Evolutionary conservation across 1,140 invertebrate species (phyloP), one percentile per base, ranked within the genome.

Genomic region (Penaeus indicus): DNA sequence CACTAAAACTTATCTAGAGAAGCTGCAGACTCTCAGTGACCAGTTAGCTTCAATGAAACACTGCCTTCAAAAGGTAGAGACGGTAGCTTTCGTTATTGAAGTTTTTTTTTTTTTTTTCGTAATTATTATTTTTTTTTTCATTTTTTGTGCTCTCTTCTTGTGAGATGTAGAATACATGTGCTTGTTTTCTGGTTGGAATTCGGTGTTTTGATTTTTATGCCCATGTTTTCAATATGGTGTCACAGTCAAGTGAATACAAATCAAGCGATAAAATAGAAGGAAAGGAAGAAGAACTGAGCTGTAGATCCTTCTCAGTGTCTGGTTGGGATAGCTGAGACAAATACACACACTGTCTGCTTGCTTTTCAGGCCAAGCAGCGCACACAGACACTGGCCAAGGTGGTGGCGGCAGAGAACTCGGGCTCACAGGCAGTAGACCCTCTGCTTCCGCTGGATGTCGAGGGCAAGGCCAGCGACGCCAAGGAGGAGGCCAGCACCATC

Each of bases 1-100:
- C 19, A 90, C 85, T 54, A 90, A 90, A 75, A 87, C 89, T 60
- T 90, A 90, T 75, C 85, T 84, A 32, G 89, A 90, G 82, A 90
- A 90, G 72, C 85, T 90, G 77, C 88, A 89, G 83, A 85, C 88
- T n/a, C 88, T 89, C 77, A 85, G 88, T 84, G 88, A 89, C 69
- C 88, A 89, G 77, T 69, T 89, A 69, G 88, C 88, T 69, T 85
- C 88, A 63, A 89, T 89, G 88, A 89, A 89, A 84, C 83, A 89
- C 69, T 89, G 88, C 88, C 88, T 89, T 60, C 88, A 89, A 63
- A 85, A 89, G 88, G 88, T 89, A 80, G 42, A 77, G 47, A 54
- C 4, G 21, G 21, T 75, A 32, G 42, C 42, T 75, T 27, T 75
- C 16, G 54, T 75, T 75, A 38, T 19, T 32, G 5, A 69, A 27